Evolutionary conservation across 2,888 invertebrate genomes (phyloP).

Genomic region (Heliconius erato): DNA sequence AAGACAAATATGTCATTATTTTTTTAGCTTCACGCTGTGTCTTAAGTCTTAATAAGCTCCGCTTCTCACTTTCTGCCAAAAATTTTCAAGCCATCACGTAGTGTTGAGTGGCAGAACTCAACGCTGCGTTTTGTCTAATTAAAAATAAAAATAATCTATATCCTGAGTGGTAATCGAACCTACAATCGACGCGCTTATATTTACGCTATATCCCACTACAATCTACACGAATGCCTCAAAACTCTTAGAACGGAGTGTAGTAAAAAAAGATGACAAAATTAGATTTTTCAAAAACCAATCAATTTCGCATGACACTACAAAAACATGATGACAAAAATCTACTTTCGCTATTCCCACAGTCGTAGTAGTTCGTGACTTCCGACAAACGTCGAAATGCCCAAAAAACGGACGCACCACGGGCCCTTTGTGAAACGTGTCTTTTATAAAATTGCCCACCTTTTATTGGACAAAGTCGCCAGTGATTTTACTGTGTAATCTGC

Average conservation of each 20-base stretch:
- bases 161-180: background rate
- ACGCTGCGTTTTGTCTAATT: background rate
- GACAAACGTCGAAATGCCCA: constrained; percentile 56
- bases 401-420: constrained; percentile 55
- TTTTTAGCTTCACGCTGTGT: background rate
- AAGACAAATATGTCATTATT: no score
- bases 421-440: constrained; percentile 57
- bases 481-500: constrained; percentile 55
- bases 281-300: constrained; percentile 16
- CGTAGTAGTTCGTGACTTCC: constrained; percentile 56
- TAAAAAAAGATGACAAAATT: background rate
- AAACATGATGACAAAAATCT: constrained; percentile 25
- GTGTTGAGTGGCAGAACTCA: no score
- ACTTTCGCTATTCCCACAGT: constrained; percentile 54
- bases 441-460: constrained; percentile 55
- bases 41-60: background rate
- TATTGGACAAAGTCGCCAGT: constrained; percentile 55
- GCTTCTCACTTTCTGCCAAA: no score
- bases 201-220: no score
- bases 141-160: background rate
- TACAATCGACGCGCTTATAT: background rate
- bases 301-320: constrained; percentile 31
- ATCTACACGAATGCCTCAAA: no score
- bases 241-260: no score
- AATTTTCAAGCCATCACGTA: no score